Evolutionary conservation across 2,113 vertebrate species (phyloP), one percentile per base, ranked within the genome.

Genomic region (Lepus timidus): DNA sequence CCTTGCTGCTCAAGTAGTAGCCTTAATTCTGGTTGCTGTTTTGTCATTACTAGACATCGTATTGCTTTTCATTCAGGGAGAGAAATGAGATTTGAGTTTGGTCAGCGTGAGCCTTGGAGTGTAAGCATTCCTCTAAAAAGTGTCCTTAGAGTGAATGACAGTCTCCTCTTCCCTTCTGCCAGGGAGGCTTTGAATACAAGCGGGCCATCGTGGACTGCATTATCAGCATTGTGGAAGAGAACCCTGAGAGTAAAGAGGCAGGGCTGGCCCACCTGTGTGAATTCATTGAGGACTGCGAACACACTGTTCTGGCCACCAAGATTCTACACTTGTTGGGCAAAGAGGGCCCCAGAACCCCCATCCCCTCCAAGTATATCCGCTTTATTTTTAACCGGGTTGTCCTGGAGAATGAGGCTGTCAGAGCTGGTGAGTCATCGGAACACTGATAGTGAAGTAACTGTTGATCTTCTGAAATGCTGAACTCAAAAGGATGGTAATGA

Each of bases 101-200:
- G 55, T 17, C 82, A 89, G 64, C 55, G 36, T 58, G 68, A 85
- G 61, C 67, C 31, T 94, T 65, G 8, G 81, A 67, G 31, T 93
- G 29, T 39, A 89, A 81, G 14, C 36, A 68, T 86, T 82, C 94
- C 22, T 31, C 82, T 55, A 73, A 44, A 91, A 90, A 94, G 27
- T 62, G 25, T 67, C 73, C 75, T 74, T 74, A 3, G 44, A 16
- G 55, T 19, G 86, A 97, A 61, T 11, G 44, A 62, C 76, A 83
- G 36, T 68, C 58, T 85, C 84, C 29, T 81, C 51, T 61, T 14
- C 87, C 91, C 36, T 84, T 82, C 95, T 52, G 70, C 29, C 98
- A 99, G 99, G 99, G 99, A 1, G 99, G 99, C n/a, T 99, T 99
- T 55, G 99, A 99, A 51, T 99, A 99, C 98, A 99, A 99, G 96